Percentiles rank a stretch among this genome's conserved stretches.
Conservation (phyloP, 2,797 vertebrate species). For the Psittacula derbiana region DNA sequence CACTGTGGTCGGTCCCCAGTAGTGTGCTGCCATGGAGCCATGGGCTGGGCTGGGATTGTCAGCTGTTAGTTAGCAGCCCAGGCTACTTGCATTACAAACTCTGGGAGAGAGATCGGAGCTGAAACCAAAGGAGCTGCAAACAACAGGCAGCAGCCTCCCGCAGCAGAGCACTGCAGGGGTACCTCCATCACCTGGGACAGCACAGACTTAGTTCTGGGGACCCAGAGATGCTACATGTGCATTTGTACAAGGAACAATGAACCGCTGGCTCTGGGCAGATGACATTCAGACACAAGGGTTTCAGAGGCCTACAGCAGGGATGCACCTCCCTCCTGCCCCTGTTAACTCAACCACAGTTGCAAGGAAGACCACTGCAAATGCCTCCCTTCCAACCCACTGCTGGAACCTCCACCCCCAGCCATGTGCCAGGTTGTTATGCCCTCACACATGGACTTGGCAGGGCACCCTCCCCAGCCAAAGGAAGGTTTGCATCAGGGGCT, state of each 20-base stretch:
- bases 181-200: background rate
- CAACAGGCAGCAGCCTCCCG: background rate
- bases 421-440: background rate
- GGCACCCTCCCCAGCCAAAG: conserved; percentile 5
- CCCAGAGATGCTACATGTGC: background rate
- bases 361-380: background rate
- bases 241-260: accelerated
- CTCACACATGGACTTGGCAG: background rate
- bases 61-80: conserved; percentile 30
- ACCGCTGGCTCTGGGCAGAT: background rate
- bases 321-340: background rate
- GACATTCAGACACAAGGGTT: background rate
- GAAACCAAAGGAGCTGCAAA: conserved; percentile 62
- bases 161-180: background rate
- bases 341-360: background rate
- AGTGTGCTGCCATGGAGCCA: background rate
- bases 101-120: conserved; percentile 49
- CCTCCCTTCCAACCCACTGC: background rate
- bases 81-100: conserved; percentile 60
- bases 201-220: background rate
- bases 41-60: background rate
- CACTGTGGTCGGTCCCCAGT: background rate
- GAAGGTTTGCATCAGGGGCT: conserved; percentile 16
- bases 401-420: background rate
- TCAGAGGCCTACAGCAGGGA: background rate